Conservation (phyloP, 2,797 vertebrate species). For the Poliocrania exsul region DNA sequence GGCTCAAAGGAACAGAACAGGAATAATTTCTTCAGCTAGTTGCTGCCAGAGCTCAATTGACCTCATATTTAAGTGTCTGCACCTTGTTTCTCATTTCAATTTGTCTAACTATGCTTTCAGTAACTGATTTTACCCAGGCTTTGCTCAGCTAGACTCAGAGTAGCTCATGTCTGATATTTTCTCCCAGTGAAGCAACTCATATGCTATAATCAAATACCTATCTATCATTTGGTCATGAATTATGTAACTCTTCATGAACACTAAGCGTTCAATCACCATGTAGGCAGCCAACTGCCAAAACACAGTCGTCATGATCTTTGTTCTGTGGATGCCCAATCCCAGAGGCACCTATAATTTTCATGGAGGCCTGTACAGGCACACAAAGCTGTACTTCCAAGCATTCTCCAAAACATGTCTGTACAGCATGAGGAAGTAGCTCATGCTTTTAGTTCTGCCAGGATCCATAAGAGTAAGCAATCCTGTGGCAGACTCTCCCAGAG, state of each 20-base stretch:
- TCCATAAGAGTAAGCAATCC: not conserved
- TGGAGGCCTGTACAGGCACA: not conserved
- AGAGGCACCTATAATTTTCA: conserved; percentile 59
- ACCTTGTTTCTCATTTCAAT: conserved; percentile 53
- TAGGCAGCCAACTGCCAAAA: conserved; percentile 67
- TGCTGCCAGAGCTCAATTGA: conserved; percentile 8
- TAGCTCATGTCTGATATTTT: conserved; percentile 53
- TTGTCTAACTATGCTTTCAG: conserved; percentile 22
- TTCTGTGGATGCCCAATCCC: conserved; percentile 48
- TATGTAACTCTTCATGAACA: conserved; percentile 55
- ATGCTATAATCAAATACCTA: conserved; percentile 64
- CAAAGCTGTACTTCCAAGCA: conserved; percentile 10
- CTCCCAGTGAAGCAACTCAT: conserved; percentile 54
- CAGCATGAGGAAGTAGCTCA: not conserved
- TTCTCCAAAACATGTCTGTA: not conserved
- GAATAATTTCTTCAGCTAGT: conserved; percentile 14
- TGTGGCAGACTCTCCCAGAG: not conserved
- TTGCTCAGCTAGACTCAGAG: conserved; percentile 40
- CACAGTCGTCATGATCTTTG: conserved; percentile 29
- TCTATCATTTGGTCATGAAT: conserved; percentile 68
- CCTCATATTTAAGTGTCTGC: conserved; percentile 37
- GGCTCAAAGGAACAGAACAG: not conserved
- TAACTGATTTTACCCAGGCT: conserved; percentile 44
- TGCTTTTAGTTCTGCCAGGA: not conserved
- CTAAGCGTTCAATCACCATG: conserved; percentile 31